Conservation (phyloP, 2,797 vertebrate species). For the Eidolon dupreanum region DNA sequence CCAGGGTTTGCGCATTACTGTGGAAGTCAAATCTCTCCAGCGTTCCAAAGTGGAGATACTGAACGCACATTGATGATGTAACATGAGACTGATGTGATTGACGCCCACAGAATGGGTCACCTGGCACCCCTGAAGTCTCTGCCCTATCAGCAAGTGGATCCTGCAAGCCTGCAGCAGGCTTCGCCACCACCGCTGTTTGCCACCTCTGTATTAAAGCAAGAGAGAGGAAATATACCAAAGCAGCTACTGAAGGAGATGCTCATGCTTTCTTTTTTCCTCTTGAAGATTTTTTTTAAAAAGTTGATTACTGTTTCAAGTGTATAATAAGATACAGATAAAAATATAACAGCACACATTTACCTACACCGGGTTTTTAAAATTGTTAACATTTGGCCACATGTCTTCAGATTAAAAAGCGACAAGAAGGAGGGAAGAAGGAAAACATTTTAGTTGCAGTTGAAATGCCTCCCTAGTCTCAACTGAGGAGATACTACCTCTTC, state of each 20-base stretch:
- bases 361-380: neutral
- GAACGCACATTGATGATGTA: neutral
- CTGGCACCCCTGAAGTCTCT: neutral
- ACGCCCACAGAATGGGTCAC: neutral
- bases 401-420: neutral
- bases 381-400: neutral
- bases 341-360: neutral
- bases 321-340: neutral
- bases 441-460: neutral
- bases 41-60: neutral
- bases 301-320: neutral
- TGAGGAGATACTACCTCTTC: neutral
- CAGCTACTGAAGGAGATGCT: neutral
- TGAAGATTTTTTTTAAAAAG: neutral
- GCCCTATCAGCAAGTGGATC: neutral
- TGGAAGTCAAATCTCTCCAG: neutral
- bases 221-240: neutral
- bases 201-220: neutral
- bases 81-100: neutral
- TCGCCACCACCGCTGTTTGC: neutral
- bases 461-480: neutral
- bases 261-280: neutral
- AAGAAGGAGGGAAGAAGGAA: neutral
- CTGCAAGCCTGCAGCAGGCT: neutral
- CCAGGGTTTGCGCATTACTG: neutral